Percentiles rank a stretch among this genome's conserved stretches.
Conservation (phyloP, 2,888 invertebrate species). For the Hipparchia sbordonii region DNA sequence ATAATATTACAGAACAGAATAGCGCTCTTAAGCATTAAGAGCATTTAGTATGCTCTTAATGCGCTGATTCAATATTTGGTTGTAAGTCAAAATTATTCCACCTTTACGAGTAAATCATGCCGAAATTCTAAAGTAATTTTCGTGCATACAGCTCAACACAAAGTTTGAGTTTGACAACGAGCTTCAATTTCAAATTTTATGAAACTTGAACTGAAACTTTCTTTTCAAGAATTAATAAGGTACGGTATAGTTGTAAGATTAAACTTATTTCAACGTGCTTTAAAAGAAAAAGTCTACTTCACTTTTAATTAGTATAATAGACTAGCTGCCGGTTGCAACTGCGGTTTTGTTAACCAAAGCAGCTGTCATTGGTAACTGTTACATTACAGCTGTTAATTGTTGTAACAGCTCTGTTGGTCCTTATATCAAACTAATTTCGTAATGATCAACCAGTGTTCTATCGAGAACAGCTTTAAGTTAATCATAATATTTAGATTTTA, state of each 20-base stretch:
- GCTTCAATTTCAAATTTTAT: slow-evolving; percentile 17
- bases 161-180: slow-evolving; percentile 19
- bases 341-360: not conserved
- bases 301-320: not conserved
- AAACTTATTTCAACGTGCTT: not conserved
- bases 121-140: slow-evolving; percentile 6
- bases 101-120: not conserved
- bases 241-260: not conserved
- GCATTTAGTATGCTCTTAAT: not conserved
- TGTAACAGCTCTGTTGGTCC: no score
- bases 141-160: slow-evolving; percentile 3
- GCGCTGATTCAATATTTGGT: not conserved
- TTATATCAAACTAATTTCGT: no score
- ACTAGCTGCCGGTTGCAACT: not conserved
- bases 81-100: not conserved
- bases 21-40: not conserved
- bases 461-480: no score
- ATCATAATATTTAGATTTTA: no score
- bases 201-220: slow-evolving; percentile 10
- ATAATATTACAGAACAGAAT: no score
- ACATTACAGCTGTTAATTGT: no score
- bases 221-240: slow-evolving; percentile 14
- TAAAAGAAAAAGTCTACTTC: not conserved
- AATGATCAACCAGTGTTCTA: no score
- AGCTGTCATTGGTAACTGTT: no score